A percentile compares a stretch with the other conserved stretches of the same genome.
Evolutionary conservation across 2,888 invertebrate genomes (phyloP).

Genomic region (Himalopsyche anomala): DNA sequence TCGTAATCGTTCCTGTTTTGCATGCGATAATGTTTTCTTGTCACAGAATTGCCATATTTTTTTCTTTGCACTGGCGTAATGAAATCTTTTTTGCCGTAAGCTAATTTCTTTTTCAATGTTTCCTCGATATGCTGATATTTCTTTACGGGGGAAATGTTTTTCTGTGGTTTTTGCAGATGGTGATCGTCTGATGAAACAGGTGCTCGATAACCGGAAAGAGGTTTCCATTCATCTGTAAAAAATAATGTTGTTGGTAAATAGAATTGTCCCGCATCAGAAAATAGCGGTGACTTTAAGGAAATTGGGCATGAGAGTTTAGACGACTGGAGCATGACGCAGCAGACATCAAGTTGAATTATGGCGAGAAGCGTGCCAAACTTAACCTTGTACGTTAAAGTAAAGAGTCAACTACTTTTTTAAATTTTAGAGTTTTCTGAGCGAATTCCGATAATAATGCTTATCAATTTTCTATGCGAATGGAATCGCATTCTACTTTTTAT

Average conservation of each 20-base stretch:
- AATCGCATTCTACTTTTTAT: background rate
- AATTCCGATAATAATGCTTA: background rate
- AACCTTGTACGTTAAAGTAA: background rate
- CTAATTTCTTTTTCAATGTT: conserved; percentile 15
- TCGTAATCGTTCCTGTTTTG: conserved; percentile 37
- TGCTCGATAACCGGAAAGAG: conserved; percentile 33
- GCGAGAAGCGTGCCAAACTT: background rate
- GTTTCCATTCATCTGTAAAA: conserved; percentile 60
- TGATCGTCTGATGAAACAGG: background rate
- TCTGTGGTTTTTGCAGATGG: conserved; percentile 37
- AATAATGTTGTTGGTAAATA: background rate
- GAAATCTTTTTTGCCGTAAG: conserved; percentile 22
- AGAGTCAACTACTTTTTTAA: background rate
- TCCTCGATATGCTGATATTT: conserved; percentile 43
- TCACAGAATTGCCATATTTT: background rate
- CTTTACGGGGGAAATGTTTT: conserved; percentile 49
- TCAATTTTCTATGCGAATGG: background rate
- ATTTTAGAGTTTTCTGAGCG: background rate
- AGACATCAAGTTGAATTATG: background rate
- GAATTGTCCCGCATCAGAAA: conserved; percentile 19
- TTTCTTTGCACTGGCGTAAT: background rate
- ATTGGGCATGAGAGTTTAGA: conserved; percentile 13
- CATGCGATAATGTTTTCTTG: conserved; percentile 11
- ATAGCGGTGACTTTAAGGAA: background rate
- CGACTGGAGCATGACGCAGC: background rate